Base-by-base conservation (phyloP, 64 coral and sea anemone genomes). In the Exaiptasia diaphana region DNA sequence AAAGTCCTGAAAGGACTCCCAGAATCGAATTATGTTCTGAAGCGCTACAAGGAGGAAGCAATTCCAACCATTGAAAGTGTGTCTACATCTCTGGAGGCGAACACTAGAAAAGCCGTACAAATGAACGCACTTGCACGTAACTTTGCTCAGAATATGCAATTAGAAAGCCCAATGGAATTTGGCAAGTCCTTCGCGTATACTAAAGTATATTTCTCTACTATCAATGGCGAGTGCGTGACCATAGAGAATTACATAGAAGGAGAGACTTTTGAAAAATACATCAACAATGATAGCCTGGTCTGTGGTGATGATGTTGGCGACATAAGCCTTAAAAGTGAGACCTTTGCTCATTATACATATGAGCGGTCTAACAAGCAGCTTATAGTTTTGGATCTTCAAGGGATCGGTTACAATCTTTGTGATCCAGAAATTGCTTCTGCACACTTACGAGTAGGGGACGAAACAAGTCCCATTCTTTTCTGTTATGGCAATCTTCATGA, bases 331-430 rank as follows among this genome's bases (percentile, higher is more conserved):
- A 87, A 83, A 70, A 68, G 70, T 14, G 83, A 92, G 46, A 69
- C 59, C 35, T 78, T 87, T 57, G 83, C 71, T 44, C 83, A 93
- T 35, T 93, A 76, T 39, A 93, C 77, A 56, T 71, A 87, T 55
- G 52, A 41, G 6, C 28, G 46, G 58, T 93, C 83, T 3, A 49
- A 49, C 5, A 64, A 86, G 37, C 53, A 82, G 53, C 49, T 93
- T 41, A 91, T 91, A 74, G 67, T 89, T 30, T 32, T 40, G 40
- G 86, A 89, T 41, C 73, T 89, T 40, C 88, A 83, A 44, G 79
- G 88, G 72, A 64, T 90, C 11, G 52, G 53, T 15, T 90, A 60
- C 63, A 23, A 62, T 22, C 72, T 83, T 10, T 90, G 79, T 40
- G 80, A 90, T 83, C 88, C 88, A 77, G 80, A 90, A 76, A 77